phyloP scores from a whole-genome alignment of 2,113 vertebrate species.

The Xyliphius kryptos region DNA sequence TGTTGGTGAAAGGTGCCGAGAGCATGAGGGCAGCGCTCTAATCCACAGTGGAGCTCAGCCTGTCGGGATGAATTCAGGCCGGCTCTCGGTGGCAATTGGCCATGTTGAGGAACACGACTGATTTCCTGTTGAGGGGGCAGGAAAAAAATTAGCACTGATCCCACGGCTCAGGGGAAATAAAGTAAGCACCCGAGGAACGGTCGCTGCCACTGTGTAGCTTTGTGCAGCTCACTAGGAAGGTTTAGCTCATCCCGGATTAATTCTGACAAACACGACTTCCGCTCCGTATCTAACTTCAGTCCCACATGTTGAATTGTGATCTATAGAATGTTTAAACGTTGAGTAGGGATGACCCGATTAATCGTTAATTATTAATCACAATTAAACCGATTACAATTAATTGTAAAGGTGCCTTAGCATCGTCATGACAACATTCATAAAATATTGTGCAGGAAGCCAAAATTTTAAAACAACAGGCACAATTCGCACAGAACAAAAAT shows the following conservation, averaged over 20 bases:
- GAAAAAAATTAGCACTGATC: slow-evolving; percentile 40
- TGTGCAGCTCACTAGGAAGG: slow-evolving; percentile 46
- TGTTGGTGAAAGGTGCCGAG: slow-evolving; percentile 11
- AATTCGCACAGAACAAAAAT: too few species aligned
- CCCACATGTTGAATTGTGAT: slow-evolving; percentile 35
- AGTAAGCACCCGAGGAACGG: slow-evolving; percentile 25
- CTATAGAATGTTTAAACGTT: slow-evolving; percentile 48
- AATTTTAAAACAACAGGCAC: too few species aligned
- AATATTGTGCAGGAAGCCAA: too few species aligned
- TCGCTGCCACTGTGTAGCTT: slow-evolving; percentile 19
- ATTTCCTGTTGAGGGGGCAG: slow-evolving; percentile 25
- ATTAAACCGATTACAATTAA: too few species aligned
- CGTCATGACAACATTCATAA: too few species aligned
- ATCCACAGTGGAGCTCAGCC: not conserved
- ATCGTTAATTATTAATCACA: too few species aligned
- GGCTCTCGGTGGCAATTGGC: not conserved
- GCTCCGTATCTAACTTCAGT: slow-evolving; percentile 31
- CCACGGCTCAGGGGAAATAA: slow-evolving; percentile 33
- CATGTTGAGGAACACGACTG: slow-evolving; percentile 7
- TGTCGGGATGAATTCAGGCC: slow-evolving; percentile 3
- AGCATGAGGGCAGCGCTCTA: slow-evolving; percentile 11
- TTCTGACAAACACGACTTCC: slow-evolving; percentile 49
- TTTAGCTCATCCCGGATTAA: slow-evolving; percentile 58
- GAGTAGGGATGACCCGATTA: too few species aligned
- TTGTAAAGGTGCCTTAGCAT: too few species aligned